phyloP scores from a whole-genome alignment of 2,797 vertebrate genomes.

The Hybognathus amarus region DNA sequence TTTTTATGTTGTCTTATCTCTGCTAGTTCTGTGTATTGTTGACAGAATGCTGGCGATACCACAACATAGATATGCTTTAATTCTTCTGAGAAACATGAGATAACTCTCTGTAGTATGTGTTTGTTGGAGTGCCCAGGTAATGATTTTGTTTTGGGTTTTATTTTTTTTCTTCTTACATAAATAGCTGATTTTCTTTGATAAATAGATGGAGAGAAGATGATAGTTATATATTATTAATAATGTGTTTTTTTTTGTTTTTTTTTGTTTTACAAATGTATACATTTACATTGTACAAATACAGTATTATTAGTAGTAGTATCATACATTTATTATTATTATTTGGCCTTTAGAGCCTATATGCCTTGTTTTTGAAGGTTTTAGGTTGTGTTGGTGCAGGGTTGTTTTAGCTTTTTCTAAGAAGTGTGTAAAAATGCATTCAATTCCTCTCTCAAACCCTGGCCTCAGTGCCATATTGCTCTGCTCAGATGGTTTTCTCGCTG shows the following conservation, averaged over 20 bases:
- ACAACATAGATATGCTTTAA: background rate
- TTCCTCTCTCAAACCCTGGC: constrained; percentile 79
- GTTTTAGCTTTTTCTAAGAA: constrained; percentile 13
- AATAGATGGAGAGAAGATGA: background rate
- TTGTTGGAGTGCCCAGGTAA: background rate
- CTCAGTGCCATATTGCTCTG: constrained; percentile 70
- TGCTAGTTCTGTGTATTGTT: background rate
- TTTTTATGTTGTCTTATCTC: constrained; percentile 18
- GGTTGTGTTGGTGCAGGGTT: background rate
- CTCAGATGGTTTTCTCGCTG: constrained; percentile 71
- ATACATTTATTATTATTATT: background rate
- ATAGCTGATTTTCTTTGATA: background rate
- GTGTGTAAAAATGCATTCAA: constrained; percentile 99
- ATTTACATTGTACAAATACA: background rate
- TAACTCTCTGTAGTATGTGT: background rate
- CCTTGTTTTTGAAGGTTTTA: background rate
- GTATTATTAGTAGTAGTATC: background rate
- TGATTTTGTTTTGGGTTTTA: background rate
- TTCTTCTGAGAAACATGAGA: background rate
- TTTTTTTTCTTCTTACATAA: background rate
- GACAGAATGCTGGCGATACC: background rate
- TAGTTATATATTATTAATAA: background rate
- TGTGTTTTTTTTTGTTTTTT: background rate
- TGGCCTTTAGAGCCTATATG: background rate
- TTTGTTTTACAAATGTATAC: background rate